Percentiles rank a stretch among this genome's conserved stretches.
Conservation (phyloP, 2,113 vertebrate genomes). For the Tonatia bakeri region DNA sequence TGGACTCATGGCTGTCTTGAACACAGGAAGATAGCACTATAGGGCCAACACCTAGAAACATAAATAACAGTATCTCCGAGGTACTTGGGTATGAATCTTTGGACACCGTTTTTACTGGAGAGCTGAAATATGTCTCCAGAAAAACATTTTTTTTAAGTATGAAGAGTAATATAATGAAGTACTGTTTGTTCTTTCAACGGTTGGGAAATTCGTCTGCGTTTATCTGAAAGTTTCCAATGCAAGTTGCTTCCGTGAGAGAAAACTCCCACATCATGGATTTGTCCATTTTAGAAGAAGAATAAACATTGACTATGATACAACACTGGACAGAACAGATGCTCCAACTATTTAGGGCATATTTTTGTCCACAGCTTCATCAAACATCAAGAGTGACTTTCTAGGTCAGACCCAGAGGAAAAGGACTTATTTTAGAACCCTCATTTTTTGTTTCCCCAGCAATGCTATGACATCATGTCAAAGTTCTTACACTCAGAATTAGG, state of each 20-base stretch:
- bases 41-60: background rate
- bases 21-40: background rate
- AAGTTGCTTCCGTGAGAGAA: background rate
- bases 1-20: background rate
- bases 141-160: background rate
- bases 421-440: background rate
- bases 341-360: background rate
- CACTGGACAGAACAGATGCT: background rate
- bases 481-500: background rate
- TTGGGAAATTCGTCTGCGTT: background rate
- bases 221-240: background rate
- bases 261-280: background rate
- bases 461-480: background rate
- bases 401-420: background rate
- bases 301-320: background rate
- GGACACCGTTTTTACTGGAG: background rate
- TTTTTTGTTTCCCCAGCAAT: slow-evolving; percentile 17
- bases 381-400: background rate
- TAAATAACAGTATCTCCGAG: background rate
- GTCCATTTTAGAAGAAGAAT: background rate
- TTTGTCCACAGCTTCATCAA: background rate
- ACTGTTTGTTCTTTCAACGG: background rate
- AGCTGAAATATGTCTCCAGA: background rate
- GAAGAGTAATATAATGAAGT: background rate
- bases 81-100: background rate